Percentiles rank a stretch among this genome's conserved stretches.
Conservation (phyloP, 2,888 invertebrate genomes). For the Idaea straminata region DNA sequence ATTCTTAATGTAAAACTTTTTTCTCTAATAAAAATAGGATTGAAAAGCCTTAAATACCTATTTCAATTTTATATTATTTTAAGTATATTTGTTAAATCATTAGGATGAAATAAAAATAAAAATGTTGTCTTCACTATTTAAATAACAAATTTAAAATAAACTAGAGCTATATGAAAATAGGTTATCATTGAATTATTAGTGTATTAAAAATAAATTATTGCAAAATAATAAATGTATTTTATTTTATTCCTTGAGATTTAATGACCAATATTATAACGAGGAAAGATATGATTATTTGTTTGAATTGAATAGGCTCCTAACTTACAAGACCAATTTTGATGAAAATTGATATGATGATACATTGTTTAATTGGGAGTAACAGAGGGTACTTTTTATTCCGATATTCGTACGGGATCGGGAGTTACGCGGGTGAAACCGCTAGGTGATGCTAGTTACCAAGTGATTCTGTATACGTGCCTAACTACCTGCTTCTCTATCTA, state of each 20-base stretch:
- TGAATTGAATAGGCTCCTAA: too few relatives aligned
- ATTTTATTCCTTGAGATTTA: constrained; percentile 29
- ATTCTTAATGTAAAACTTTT: not conserved
- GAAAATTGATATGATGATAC: too few relatives aligned
- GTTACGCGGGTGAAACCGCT: too few relatives aligned
- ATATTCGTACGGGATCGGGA: too few relatives aligned
- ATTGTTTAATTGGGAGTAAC: too few relatives aligned
- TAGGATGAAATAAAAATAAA: constrained; percentile 22
- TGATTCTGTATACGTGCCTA: too few relatives aligned
- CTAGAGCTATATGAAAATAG: constrained; percentile 63
- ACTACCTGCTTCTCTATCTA: too few relatives aligned
- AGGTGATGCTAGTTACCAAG: too few relatives aligned
- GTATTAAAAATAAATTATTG: constrained; percentile 75
- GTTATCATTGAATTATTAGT: constrained; percentile 75
- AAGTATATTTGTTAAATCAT: not conserved
- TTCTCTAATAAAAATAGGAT: not conserved
- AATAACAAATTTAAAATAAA: constrained; percentile 50
- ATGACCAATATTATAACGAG: too few relatives aligned
- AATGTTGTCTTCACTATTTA: constrained; percentile 73
- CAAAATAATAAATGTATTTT: constrained; percentile 45
- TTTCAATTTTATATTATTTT: not conserved
- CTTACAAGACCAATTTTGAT: too few relatives aligned
- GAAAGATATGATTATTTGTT: too few relatives aligned
- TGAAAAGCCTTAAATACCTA: not conserved
- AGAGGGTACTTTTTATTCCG: too few relatives aligned